A percentile compares a stretch with the other conserved stretches of the same genome.
Conservation (phyloP, 1,140 invertebrate species). For the Scaptomyza montana region DNA sequence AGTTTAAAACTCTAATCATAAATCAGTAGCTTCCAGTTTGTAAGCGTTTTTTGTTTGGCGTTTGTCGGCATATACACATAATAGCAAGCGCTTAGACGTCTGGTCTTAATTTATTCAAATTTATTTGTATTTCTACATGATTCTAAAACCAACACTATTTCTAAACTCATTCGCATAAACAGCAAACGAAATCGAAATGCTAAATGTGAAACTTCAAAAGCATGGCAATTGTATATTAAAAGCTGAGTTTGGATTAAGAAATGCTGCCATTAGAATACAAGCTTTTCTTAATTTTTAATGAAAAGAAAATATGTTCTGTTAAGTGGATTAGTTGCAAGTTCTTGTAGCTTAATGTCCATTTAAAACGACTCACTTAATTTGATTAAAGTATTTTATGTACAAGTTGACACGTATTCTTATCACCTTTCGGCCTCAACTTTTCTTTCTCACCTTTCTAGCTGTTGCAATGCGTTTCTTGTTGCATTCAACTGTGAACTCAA, state of each 20-base stretch:
- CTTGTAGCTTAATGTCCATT: too few relatives aligned
- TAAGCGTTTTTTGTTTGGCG: slow-evolving; percentile 31
- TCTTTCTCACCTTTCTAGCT: slow-evolving; percentile 87
- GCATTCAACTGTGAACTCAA: slow-evolving; percentile 91
- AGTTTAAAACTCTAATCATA: slow-evolving; percentile 45
- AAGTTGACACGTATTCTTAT: not conserved
- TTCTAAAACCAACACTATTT: slow-evolving; percentile 67
- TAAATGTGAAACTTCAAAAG: slow-evolving; percentile 35
- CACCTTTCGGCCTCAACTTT: not conserved
- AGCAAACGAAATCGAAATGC: slow-evolving; percentile 69
- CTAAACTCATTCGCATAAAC: slow-evolving; percentile 48
- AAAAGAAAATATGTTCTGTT: too few relatives aligned
- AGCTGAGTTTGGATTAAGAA: not conserved
- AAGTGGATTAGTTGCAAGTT: too few relatives aligned
- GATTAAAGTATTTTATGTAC: not conserved
- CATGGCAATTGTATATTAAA: slow-evolving; percentile 23
- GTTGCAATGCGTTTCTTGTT: slow-evolving; percentile 90
- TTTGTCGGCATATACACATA: slow-evolving; percentile 59
- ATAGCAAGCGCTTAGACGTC: slow-evolving; percentile 31
- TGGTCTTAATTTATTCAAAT: slow-evolving; percentile 75
- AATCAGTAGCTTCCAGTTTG: slow-evolving; percentile 64
- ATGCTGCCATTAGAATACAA: too few relatives aligned
- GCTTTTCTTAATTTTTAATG: too few relatives aligned
- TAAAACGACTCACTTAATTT: not conserved
- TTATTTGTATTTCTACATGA: slow-evolving; percentile 70